Percentiles rank a stretch among this genome's conserved stretches.
Evolutionary conservation across 2,888 invertebrate genomes (phyloP).

Genomic region (Malachius bipustulatus): DNA sequence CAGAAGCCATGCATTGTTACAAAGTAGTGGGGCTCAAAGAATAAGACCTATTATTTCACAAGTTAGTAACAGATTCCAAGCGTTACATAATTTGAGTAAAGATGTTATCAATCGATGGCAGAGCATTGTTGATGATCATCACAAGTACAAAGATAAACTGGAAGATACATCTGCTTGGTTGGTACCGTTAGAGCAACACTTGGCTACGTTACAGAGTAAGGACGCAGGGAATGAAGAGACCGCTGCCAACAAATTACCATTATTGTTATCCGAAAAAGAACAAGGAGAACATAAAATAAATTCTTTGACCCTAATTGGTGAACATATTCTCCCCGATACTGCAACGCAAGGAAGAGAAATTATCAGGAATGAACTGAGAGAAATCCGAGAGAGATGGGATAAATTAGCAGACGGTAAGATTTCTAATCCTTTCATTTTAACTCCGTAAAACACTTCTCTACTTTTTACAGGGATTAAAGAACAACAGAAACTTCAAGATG

Average conservation of each 20-base stretch:
- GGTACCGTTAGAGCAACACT: constrained; percentile 58
- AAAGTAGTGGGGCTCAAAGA: constrained; percentile 72
- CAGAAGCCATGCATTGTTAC: constrained; percentile 74
- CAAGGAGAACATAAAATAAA: constrained; percentile 71
- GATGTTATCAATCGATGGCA: constrained; percentile 79
- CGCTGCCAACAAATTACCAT: constrained; percentile 56
- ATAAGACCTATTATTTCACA: constrained; percentile 80
- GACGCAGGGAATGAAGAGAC: constrained; percentile 49
- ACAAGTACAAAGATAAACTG: constrained; percentile 61
- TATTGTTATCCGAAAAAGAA: constrained; percentile 66
- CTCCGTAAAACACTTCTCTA: not conserved
- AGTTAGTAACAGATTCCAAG: constrained; percentile 77
- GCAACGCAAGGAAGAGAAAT: constrained; percentile 82
- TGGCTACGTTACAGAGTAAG: constrained; percentile 53
- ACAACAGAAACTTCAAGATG: constrained; percentile 75
- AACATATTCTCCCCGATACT: constrained; percentile 85
- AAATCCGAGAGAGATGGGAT: constrained; percentile 79
- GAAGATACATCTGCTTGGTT: constrained; percentile 69
- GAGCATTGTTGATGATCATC: constrained; percentile 71
- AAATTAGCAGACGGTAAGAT: constrained; percentile 58
- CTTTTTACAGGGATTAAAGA: constrained; percentile 47
- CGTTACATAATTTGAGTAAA: constrained; percentile 67
- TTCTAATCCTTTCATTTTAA: constrained; percentile 3
- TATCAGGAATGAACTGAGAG: constrained; percentile 72
- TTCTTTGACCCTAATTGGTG: constrained; percentile 64